Conservation (phyloP, 2,888 invertebrate genomes). For the Athalia rosae region DNA sequence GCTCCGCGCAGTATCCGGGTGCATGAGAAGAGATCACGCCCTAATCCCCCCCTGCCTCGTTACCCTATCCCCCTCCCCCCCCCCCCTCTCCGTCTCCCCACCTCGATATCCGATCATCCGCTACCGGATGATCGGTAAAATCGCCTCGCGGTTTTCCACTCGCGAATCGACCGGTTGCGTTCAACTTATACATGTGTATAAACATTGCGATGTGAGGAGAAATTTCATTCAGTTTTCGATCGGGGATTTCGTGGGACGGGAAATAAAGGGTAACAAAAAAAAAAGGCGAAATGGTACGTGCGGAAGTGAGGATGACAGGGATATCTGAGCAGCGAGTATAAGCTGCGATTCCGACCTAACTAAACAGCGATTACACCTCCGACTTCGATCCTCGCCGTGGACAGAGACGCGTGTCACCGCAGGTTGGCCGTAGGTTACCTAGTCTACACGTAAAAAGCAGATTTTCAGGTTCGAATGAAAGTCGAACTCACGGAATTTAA, state of each 20-base stretch:
- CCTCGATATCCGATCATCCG: too few species aligned
- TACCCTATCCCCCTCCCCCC: too few species aligned
- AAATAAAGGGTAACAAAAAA: too few species aligned
- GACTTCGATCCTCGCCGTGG: constrained; percentile 52
- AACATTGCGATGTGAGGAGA: too few species aligned
- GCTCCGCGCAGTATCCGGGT: neutral
- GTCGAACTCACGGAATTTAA: too few species aligned
- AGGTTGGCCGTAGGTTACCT: neutral
- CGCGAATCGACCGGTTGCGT: too few species aligned
- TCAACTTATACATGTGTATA: too few species aligned
- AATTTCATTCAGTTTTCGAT: neutral
- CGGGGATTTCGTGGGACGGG: neutral
- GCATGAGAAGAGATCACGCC: neutral
- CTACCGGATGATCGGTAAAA: too few species aligned
- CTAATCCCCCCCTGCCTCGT: neutral
- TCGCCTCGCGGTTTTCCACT: too few species aligned
- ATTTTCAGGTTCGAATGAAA: too few species aligned
- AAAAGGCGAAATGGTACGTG: constrained; percentile 5
- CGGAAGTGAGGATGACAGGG: constrained; percentile 40
- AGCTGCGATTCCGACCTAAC: constrained; percentile 56
- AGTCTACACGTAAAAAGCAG: neutral
- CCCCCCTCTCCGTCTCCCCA: too few species aligned
- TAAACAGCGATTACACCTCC: constrained; percentile 61
- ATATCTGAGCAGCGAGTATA: constrained; percentile 60
- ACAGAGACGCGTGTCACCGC: neutral